Evolutionary conservation across 2,113 vertebrate genomes (phyloP).

Genomic region (Butorides virescens): DNA sequence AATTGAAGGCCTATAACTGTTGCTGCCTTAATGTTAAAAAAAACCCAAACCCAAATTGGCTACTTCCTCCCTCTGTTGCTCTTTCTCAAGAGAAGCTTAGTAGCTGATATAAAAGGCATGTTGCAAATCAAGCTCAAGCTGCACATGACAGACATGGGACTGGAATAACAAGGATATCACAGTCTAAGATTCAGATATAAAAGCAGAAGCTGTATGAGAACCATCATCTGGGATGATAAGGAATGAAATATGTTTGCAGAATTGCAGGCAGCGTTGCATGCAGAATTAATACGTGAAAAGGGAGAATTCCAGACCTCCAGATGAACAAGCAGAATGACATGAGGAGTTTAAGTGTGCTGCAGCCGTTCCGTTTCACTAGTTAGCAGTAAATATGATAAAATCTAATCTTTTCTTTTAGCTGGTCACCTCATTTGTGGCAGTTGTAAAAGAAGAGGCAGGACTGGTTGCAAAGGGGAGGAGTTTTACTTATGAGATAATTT

Average conservation of each 20-base stretch:
- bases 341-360: not conserved
- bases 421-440: not conserved
- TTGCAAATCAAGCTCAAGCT: not conserved
- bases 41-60: not conserved
- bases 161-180: not conserved
- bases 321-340: accelerated
- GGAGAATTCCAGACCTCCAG: not conserved
- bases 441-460: not conserved
- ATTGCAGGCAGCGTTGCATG: not conserved
- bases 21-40: not conserved
- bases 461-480: slow-evolving; percentile 12
- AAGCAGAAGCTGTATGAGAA: not conserved
- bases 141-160: not conserved
- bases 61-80: not conserved
- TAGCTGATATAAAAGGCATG: not conserved
- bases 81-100: not conserved
- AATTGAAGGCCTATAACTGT: not conserved
- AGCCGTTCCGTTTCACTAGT: not conserved
- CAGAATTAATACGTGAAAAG: not conserved
- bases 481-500: slow-evolving; percentile 55
- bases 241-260: not conserved
- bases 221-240: not conserved
- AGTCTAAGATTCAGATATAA: not conserved
- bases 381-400: not conserved
- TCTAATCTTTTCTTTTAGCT: not conserved